phyloP scores from a whole-genome alignment of 2,113 vertebrate genomes.

The Cyanoliseus patagonus region DNA sequence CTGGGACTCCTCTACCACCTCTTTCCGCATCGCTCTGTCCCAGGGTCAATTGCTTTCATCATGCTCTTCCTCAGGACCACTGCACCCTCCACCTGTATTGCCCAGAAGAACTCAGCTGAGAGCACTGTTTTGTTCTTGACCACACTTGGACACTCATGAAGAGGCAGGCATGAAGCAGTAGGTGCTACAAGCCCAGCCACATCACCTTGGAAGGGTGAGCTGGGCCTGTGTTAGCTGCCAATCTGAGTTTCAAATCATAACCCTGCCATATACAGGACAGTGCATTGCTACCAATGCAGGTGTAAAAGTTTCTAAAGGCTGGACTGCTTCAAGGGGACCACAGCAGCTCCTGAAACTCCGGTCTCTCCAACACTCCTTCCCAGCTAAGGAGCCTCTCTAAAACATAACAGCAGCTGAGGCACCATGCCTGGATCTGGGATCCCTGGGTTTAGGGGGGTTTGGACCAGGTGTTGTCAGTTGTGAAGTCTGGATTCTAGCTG shows the following conservation, averaged over 20 bases:
- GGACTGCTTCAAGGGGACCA: not conserved
- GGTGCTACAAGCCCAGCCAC: not conserved
- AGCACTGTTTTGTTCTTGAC: not conserved
- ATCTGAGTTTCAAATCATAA: not conserved
- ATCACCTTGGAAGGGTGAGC: not conserved
- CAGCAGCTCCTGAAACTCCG: not conserved
- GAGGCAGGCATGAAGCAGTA: not conserved
- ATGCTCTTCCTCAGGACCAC: accelerated
- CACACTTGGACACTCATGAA: not conserved
- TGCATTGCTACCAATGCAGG: not conserved
- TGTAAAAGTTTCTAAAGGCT: not conserved
- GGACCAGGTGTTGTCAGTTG: not conserved
- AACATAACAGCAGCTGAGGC: not conserved
- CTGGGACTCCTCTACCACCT: not conserved
- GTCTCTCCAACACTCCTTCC: not conserved
- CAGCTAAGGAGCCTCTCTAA: not conserved
- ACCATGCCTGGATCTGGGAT: not conserved
- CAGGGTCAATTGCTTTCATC: not conserved
- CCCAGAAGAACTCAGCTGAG: not conserved
- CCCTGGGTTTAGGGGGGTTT: not conserved
- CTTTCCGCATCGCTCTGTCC: not conserved
- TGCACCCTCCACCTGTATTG: not conserved
- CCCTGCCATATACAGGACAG: not conserved
- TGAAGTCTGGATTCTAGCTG: not conserved
- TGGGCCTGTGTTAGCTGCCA: not conserved